These are phyloP conservation scores for Pasiphila rectangulata DNA, from an alignment of 2,888 invertebrate genomes.

Conservation along the genomic window DNA sequence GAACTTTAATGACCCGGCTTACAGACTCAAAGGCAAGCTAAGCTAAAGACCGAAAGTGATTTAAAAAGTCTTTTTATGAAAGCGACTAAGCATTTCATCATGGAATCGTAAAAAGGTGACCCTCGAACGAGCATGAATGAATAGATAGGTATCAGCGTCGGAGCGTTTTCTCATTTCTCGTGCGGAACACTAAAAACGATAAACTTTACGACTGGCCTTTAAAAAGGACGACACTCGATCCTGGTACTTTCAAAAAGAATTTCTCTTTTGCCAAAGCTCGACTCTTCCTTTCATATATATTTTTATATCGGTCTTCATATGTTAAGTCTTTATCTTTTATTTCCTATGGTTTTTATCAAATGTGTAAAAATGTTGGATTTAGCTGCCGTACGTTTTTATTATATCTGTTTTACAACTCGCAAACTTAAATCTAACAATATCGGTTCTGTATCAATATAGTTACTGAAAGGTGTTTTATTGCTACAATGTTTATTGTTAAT, in stretches of 20 bases:
- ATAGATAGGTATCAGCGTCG: conserved; percentile 35
- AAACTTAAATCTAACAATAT: conserved; percentile 11
- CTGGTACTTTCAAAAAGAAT: conserved; percentile 67
- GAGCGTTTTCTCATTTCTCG: conserved; percentile 54
- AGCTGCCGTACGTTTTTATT: conserved; percentile 13
- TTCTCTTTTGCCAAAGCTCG: conserved; percentile 56
- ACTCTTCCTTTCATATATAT: conserved; percentile 41
- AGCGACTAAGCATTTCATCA: conserved; percentile 31
- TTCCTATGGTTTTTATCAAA: conserved; percentile 24
- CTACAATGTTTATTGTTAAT: neutral
- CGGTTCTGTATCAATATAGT: conserved; percentile 3
- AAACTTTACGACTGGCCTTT: conserved; percentile 68
- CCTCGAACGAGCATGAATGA: conserved; percentile 35
- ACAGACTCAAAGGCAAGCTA: conserved; percentile 3
- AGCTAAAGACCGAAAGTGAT: conserved; percentile 16
- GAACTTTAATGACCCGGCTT: conserved; percentile 7
- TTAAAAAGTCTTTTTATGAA: conserved; percentile 13
- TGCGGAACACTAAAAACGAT: conserved; percentile 65
- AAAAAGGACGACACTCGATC: conserved; percentile 66
- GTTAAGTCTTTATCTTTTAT: conserved; percentile 28
- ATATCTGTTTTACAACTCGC: conserved; percentile 16
- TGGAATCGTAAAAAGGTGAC: conserved; percentile 36
- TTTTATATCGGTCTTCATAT: conserved; percentile 33
- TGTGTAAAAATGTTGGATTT: conserved; percentile 19
- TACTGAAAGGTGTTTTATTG: neutral